Conservation (phyloP, 1,140 invertebrate genomes). For the Drosophila albomicans region DNA sequence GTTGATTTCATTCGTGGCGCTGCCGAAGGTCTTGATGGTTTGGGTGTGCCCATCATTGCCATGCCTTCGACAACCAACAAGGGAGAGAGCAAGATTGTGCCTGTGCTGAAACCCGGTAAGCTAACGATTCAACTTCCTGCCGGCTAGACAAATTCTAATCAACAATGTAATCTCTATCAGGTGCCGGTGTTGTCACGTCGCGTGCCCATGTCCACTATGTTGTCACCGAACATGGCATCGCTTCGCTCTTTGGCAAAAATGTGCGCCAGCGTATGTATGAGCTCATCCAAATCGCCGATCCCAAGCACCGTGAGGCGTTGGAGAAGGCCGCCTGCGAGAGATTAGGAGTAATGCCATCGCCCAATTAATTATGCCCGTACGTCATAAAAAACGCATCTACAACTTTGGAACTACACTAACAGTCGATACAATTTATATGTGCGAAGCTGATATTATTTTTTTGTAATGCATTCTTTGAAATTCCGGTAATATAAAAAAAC, state of each 20-base stretch:
- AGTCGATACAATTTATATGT: neutral
- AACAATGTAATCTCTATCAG: constrained; percentile 85
- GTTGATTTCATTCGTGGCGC: constrained; percentile 98
- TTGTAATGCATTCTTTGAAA: constrained; percentile 13
- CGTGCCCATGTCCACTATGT: constrained; percentile 97
- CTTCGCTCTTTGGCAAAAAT: constrained; percentile 95
- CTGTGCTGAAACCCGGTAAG: constrained; percentile 92
- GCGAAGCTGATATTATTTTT: constrained; percentile 9
- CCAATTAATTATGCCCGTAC: constrained; percentile 24
- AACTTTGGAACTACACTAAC: constrained; percentile 1
- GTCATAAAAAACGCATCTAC: neutral
- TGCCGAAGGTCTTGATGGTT: constrained; percentile 93
- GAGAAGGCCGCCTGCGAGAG: constrained; percentile 96
- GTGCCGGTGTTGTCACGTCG: constrained; percentile 96
- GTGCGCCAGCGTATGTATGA: constrained; percentile 95
- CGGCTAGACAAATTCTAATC: neutral
- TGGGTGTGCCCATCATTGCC: constrained; percentile 97
- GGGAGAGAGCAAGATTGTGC: constrained; percentile 95
- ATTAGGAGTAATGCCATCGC: constrained; percentile 93
- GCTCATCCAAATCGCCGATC: constrained; percentile 95
- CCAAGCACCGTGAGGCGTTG: constrained; percentile 92
- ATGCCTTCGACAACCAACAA: constrained; percentile 94
- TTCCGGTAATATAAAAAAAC: neutral
- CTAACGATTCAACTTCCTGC: neutral
- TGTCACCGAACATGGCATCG: constrained; percentile 97